These are phyloP conservation scores for Apodemus sylvaticus DNA, from an alignment of 2,113 vertebrate genomes.

Conservation along the genomic window DNA sequence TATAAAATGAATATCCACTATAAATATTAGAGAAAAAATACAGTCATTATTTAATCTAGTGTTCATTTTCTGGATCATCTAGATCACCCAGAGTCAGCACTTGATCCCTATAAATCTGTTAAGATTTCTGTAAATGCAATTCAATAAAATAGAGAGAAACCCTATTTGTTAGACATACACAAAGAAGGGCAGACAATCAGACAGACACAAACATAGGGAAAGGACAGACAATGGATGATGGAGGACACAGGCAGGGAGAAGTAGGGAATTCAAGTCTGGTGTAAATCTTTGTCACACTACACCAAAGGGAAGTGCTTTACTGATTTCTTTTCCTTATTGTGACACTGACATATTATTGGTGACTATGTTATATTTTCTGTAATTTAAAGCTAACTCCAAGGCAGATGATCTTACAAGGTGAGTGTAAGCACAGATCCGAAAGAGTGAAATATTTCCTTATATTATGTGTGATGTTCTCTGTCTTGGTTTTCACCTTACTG, in stretches of 20 bases:
- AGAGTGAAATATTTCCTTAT: not conserved
- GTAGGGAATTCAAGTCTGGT: not conserved
- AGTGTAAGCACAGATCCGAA: not conserved
- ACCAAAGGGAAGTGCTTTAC: not conserved
- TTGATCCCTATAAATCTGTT: not conserved
- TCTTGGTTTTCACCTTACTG: not conserved
- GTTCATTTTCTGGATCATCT: not conserved
- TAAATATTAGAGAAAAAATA: not conserved
- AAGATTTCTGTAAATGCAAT: not conserved
- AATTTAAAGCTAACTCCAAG: not conserved
- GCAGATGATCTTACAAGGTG: not conserved
- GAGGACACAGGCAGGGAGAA: not conserved
- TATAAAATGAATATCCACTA: not conserved
- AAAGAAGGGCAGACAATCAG: not conserved
- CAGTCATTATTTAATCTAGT: not conserved
- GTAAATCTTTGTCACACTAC: not conserved
- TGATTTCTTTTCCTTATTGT: not conserved
- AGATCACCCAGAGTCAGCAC: too few species aligned
- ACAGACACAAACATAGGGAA: not conserved
- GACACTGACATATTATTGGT: not conserved
- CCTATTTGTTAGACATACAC: not conserved
- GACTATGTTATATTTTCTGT: not conserved
- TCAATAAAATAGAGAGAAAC: not conserved
- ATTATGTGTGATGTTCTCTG: not conserved
- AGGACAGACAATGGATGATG: not conserved